phyloP scores from a whole-genome alignment of 1,140 invertebrate genomes.

The Periplaneta americana region DNA sequence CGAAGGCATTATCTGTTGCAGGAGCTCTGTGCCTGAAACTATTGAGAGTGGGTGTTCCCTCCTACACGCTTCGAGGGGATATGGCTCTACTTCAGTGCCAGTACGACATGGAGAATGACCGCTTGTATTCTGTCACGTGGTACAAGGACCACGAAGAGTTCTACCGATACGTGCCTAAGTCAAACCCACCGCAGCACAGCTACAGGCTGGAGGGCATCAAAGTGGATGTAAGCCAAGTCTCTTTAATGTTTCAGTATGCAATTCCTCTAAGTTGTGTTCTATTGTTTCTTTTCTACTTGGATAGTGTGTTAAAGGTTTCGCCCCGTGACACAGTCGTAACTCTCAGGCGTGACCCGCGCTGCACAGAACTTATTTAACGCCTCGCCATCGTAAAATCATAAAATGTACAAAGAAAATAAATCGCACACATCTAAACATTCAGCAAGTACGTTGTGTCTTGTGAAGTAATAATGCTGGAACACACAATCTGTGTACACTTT shows the following conservation, averaged over 20 bases:
- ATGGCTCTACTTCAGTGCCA: slow-evolving; percentile 25
- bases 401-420: not conserved
- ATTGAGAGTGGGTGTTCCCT: slow-evolving; percentile 23
- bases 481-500: no score
- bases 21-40: slow-evolving; percentile 23
- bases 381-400: not conserved
- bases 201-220: slow-evolving; percentile 65
- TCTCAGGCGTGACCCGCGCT: not conserved
- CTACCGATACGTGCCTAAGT: slow-evolving; percentile 68
- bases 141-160: slow-evolving; percentile 86
- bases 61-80: slow-evolving; percentile 25
- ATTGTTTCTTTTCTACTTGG: not conserved
- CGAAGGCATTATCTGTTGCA: no score
- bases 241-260: not conserved
- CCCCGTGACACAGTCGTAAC: not conserved
- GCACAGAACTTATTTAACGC: not conserved
- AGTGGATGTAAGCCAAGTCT: slow-evolving; percentile 57
- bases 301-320: not conserved
- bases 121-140: slow-evolving; percentile 79
- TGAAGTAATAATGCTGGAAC: no score
- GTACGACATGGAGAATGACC: slow-evolving; percentile 50
- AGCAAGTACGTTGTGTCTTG: no score
- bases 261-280: not conserved
- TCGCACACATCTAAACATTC: no score
- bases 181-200: slow-evolving; percentile 52